Evolutionary conservation across 2,888 invertebrate species (phyloP).

Genomic region (Dicranocentrus wangi): DNA sequence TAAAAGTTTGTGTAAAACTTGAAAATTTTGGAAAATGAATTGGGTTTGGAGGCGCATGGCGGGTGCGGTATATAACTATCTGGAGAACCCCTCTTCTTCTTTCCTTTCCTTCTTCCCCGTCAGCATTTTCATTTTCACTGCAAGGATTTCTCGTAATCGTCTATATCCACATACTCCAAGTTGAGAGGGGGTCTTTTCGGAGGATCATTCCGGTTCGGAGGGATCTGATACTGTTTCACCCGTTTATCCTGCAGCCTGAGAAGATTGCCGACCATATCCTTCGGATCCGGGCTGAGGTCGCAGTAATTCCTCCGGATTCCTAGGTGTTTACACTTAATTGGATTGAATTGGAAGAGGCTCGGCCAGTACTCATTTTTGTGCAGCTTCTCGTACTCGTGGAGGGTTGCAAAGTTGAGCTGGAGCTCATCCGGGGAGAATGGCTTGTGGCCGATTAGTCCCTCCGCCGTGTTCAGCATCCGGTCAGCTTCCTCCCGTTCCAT

Average conservation of each 20-base stretch:
- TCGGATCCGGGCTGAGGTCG: constrained; percentile 26
- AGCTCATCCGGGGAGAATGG: constrained; percentile 47
- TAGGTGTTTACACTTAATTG: constrained; percentile 56
- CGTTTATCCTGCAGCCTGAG: constrained; percentile 41
- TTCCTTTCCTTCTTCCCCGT: too few relatives aligned
- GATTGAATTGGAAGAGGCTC: constrained; percentile 51
- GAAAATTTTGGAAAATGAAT: too few relatives aligned
- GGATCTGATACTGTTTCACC: constrained; percentile 29
- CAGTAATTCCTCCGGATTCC: constrained; percentile 57
- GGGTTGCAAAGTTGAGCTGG: constrained; percentile 33
- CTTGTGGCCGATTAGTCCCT: constrained; percentile 36
- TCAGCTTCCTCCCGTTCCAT: constrained; percentile 24
- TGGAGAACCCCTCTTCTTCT: too few relatives aligned
- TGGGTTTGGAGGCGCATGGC: too few relatives aligned
- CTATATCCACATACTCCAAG: constrained; percentile 39
- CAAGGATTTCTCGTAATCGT: too few relatives aligned
- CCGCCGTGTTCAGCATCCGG: constrained; percentile 37
- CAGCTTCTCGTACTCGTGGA: constrained; percentile 48
- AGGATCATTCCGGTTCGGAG: constrained; percentile 28
- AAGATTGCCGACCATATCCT: constrained; percentile 47
- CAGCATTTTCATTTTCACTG: too few relatives aligned
- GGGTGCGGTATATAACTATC: too few relatives aligned
- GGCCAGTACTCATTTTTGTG: constrained; percentile 65
- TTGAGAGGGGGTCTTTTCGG: constrained; percentile 45
- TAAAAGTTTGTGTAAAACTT: too few relatives aligned